Percentiles rank a stretch among this genome's conserved stretches.
These are phyloP conservation scores for Butorides virescens DNA, from an alignment of 2,113 vertebrate genomes.

Conservation along the genomic window DNA sequence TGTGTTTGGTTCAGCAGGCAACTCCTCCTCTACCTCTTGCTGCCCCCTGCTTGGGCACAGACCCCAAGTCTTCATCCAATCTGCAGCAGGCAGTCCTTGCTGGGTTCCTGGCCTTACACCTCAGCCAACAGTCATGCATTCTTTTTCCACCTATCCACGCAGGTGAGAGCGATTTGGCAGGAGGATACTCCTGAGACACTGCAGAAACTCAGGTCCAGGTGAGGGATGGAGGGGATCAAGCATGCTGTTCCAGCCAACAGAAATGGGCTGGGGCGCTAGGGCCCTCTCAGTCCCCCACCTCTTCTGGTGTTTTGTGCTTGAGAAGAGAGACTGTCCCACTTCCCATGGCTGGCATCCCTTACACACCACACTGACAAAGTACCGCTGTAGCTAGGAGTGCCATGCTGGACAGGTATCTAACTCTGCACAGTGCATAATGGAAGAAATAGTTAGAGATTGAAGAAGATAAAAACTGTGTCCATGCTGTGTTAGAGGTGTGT, in stretches of 20 bases:
- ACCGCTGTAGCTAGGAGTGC: neutral
- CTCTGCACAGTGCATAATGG: neutral
- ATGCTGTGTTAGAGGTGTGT: neutral
- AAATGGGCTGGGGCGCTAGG: accelerated
- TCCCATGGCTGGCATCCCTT: neutral
- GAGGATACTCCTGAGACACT: neutral
- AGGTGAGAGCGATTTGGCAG: neutral
- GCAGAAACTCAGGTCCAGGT: neutral
- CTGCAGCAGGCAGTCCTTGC: neutral
- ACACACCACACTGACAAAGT: accelerated
- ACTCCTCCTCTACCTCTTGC: neutral
- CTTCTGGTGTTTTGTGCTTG: neutral
- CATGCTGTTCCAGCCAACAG: neutral
- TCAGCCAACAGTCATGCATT: neutral
- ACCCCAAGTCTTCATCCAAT: neutral
- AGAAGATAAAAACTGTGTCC: neutral
- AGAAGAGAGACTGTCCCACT: neutral
- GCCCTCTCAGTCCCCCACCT: neutral
- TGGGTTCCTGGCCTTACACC: neutral
- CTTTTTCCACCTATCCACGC: neutral
- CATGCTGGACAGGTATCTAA: neutral
- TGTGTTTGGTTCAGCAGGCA: neutral
- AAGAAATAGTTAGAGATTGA: neutral
- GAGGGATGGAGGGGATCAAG: neutral
- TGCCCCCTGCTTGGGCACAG: neutral